Conservation (phyloP, 2,113 vertebrate species). For the Channa maculata region DNA sequence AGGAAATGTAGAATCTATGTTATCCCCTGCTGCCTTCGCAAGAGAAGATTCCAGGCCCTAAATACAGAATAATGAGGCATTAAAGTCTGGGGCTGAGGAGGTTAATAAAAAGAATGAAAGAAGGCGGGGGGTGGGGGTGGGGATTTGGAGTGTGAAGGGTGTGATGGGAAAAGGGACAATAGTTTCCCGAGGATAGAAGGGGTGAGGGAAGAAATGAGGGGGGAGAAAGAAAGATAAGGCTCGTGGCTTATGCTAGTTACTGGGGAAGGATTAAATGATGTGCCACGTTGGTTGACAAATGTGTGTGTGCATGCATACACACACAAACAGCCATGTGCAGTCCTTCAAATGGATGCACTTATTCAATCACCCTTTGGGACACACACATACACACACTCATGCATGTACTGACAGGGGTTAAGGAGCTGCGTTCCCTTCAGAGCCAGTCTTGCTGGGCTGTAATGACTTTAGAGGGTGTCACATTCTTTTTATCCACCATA, state of each 20-base stretch:
- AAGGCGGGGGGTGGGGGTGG: constrained; percentile 23
- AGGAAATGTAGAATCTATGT: constrained; percentile 54
- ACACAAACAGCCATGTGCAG: constrained; percentile 31
- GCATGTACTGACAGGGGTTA: constrained; percentile 72
- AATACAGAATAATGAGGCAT: constrained; percentile 73
- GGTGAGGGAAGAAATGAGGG: constrained; percentile 25
- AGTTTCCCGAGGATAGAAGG: constrained; percentile 64
- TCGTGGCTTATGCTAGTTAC: constrained; percentile 76
- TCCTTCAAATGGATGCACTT: constrained; percentile 18
- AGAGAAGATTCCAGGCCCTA: constrained; percentile 58
- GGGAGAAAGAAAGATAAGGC: constrained; percentile 63
- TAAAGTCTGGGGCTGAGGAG: constrained; percentile 61
- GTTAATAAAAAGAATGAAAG: constrained; percentile 61
- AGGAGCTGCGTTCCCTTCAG: constrained; percentile 66
- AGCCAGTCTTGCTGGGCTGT: constrained; percentile 70
- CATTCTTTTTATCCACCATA: constrained; percentile 75
- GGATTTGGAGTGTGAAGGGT: constrained; percentile 14
- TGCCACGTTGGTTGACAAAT: constrained; percentile 53
- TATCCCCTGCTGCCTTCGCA: constrained; percentile 38
- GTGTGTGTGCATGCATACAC: constrained; percentile 16
- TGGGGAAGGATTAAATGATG: constrained; percentile 75
- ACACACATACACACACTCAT: constrained; percentile 55
- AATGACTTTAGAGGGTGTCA: constrained; percentile 76
- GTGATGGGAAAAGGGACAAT: constrained; percentile 63
- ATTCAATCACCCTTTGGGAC: constrained; percentile 44